Base-by-base conservation (phyloP, 2,113 vertebrate genomes). In the Garra rufa region DNA sequence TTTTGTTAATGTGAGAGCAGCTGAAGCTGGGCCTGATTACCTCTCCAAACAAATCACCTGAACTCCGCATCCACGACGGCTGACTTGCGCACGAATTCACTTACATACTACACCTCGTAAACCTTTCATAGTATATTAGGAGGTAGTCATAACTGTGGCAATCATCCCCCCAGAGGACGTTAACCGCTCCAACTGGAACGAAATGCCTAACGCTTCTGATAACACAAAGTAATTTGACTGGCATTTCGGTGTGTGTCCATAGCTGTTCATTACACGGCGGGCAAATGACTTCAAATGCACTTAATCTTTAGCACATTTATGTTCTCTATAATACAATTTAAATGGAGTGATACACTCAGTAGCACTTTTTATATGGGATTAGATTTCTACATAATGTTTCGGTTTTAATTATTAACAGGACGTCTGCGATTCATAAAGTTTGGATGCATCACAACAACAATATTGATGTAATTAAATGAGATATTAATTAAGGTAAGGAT, bases 41-140 rank as follows among this genome's bases (percentile, higher is more conserved):
- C 30, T 81, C 85, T 85, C 80, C 77, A 85, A 82, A 75, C 81
- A 67, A 17, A 65, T 69, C 67, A 83, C 55, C 78, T 85, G 50
- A 81, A n/a, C 77, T 81, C 30, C 2, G 17, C 76, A 30, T 24
- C 7, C 48, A 77, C 30, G 14, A 5, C 2, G 38, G 76, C 55
- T 28, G 76, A 81, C 44, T 85, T 41, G 73, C 76, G 80, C 34
- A 17, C 15, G 76, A 81, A 63, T 81, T 76, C 48, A 70, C 71
- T 81, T 71, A 43, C 50, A 85, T 26, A 26, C 76, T 24, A 52
- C 77, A 74, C 38, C 19, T 69, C 15, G 46, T 84, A 84, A 70
- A 70, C 46, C 73, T 65, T 83, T 83, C 82, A 67, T 30, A 24
- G 44, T 26, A 21, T 84, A 67, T 84, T 84, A 85, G 55, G 3